Evolutionary conservation across 2,888 invertebrate genomes (phyloP), one percentile per base, ranked within the genome.

Genomic region (Drosophila austrosaltans): DNA sequence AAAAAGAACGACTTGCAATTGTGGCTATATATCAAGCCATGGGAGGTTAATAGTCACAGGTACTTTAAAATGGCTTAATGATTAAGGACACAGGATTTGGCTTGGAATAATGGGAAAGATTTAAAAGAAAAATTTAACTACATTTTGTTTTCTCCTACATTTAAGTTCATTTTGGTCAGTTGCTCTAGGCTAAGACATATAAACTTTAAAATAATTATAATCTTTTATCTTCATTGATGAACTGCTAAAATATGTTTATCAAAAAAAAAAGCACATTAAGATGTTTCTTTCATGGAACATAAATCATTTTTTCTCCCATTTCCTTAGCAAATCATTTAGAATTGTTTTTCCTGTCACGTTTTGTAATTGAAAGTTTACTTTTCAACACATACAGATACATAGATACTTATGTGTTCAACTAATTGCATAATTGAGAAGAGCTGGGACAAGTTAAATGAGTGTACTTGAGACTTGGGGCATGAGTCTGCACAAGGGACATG

Each of bases 401-500:
- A 48, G 12, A 25, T 22, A 25, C 48, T 20, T 53, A 40, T 57
- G 39, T 57, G n/a, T 53, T 61, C 39, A 56, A 54, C 54, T 54
- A 71, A 66, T 66, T 77, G 66, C 60, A 69, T 64, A 69, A 75
- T 63, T 73, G 73, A 36, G 20, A 20, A 12, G 16, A 25, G 12
- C 48, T 48, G 73, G 73, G 7, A 62, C 66, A 42, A 69, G 53
- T 56, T 40, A 53, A 20, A 12, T 62, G 7, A 22, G 60, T 28
- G 44, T 60, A 25, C 75, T 64, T 48, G 44, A 58, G 28, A 61
- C 36, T 58, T 48, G 57, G 32, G 40, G 28, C 30, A 59, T 64
- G 65, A 69, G 74, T 48, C 36, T 36, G 75, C 67, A 59, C 54
- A 30, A 62, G 63, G 44, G 22, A 75, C 76, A 75, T 59, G 75